A percentile compares a stretch with the other conserved stretches of the same genome.
These are phyloP conservation scores for Boloria selene DNA, from an alignment of 2,888 invertebrate species.

Conservation along the genomic window DNA sequence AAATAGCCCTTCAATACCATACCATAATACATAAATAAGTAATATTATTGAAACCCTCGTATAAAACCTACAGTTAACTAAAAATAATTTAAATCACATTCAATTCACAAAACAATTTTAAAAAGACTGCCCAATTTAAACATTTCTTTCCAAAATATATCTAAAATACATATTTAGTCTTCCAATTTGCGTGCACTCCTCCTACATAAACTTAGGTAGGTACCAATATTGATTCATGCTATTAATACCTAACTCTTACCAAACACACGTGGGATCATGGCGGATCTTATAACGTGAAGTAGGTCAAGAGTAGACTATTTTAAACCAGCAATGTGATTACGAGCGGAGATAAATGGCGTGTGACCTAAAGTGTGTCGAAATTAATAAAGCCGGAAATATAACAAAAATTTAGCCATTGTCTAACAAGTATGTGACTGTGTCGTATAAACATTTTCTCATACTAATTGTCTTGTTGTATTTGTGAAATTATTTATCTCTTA, in stretches of 20 bases:
- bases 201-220: conserved; percentile 7
- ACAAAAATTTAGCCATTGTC: neutral
- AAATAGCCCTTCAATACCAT: too few species aligned
- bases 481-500: too few species aligned
- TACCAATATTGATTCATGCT: conserved; percentile 20
- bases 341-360: conserved; percentile 15
- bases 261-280: conserved; percentile 29
- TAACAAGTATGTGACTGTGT: neutral
- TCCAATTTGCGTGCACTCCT: neutral
- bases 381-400: conserved; percentile 9
- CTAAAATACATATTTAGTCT: neutral
- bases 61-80: too few species aligned
- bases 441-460: too few species aligned
- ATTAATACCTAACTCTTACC: conserved; percentile 19
- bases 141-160: too few species aligned
- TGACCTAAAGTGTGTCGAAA: conserved; percentile 19
- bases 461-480: too few species aligned
- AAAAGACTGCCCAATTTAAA: too few species aligned
- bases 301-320: conserved; percentile 36
- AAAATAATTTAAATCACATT: too few species aligned
- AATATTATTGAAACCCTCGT: too few species aligned
- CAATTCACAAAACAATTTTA: too few species aligned
- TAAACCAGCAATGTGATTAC: conserved; percentile 24
- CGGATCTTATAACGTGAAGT: conserved; percentile 26
- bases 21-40: too few species aligned